Evolutionary conservation across 2,113 vertebrate species (phyloP), one percentile per base, ranked within the genome.

Genomic region (Setophaga kirtlandii): DNA sequence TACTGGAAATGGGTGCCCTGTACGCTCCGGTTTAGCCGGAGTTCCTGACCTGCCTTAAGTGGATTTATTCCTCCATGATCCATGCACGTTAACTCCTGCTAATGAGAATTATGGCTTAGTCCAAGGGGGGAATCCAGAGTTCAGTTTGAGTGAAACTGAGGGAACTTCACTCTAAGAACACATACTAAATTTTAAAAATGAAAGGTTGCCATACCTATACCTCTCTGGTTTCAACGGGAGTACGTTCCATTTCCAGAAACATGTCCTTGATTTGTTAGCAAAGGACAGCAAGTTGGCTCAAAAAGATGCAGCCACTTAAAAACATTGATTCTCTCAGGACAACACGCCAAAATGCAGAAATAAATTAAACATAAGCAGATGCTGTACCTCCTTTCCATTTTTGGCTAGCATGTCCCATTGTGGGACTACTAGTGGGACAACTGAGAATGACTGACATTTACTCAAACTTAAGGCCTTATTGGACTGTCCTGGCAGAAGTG

Each of bases 301-400:
- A 96, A 96, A 94, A 93, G 91, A 93, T 93, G 89, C 97, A 97
- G 87, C 93, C 95, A 91, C 93, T 92, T 95, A 96, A 97, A 97
- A 97, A 96, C 91, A 96, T 87, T 90, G 93, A 95, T 93, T 95
- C 93, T 95, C 93, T 55, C 7, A 49, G 93, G 96, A 95, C 91
- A 94, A 84, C 82, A 92, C 76, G 79, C 94, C 95, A 96, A 97
- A 97, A 97, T 91, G 93, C 77, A 96, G 83, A 95, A 94, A 93
- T 96, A 97, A 97, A 96, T 96, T 92, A 96, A 97, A 97, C 91
- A 94, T 96, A 96, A 96, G 90, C 94, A 96, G 95, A 96, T 96
- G 96, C 92, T 94, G 96, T 92, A 90, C 92, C 88, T 94, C 88
- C 90, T 96, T 95, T 92, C 93, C 88, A 62, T 97, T 97, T 94